These are phyloP conservation scores for Cepphus grylle DNA, from an alignment of 2,113 vertebrate species.

Conservation along the genomic window DNA sequence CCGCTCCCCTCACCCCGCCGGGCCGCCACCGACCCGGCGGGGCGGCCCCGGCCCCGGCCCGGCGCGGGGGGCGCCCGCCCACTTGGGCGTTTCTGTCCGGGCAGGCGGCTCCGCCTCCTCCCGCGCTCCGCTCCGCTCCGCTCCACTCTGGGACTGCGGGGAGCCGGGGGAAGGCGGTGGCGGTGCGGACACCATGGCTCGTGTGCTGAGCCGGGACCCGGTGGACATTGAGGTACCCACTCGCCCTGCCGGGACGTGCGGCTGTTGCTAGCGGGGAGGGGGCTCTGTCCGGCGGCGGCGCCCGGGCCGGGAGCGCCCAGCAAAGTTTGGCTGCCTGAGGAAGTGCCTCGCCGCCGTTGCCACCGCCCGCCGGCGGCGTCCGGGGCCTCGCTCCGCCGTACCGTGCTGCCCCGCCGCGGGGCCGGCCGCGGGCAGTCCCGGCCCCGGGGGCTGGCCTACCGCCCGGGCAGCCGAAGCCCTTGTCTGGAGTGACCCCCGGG, in stretches of 20 bases:
- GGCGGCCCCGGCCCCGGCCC: background rate
- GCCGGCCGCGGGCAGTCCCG: background rate
- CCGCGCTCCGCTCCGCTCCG: background rate
- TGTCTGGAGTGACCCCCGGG: background rate
- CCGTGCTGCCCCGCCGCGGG: background rate
- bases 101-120: background rate
- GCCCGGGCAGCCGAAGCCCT: background rate
- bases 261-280: background rate
- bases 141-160: background rate
- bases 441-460: background rate
- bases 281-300: background rate
- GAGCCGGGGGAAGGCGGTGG: background rate
- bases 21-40: background rate
- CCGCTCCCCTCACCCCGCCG: no score
- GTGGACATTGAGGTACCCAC: slow-evolving; percentile 84
- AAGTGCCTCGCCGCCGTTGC: background rate
- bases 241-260: background rate
- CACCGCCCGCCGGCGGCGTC: background rate
- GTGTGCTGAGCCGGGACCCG: slow-evolving; percentile 79
- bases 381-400: background rate
- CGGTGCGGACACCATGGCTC: slow-evolving; percentile 66
- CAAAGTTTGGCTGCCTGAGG: background rate
- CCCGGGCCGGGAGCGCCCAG: background rate
- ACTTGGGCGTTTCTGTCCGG: background rate
- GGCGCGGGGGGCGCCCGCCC: background rate